Evolutionary conservation across 2,797 vertebrate species (phyloP).

Genomic region (Fistularia commersonii): DNA sequence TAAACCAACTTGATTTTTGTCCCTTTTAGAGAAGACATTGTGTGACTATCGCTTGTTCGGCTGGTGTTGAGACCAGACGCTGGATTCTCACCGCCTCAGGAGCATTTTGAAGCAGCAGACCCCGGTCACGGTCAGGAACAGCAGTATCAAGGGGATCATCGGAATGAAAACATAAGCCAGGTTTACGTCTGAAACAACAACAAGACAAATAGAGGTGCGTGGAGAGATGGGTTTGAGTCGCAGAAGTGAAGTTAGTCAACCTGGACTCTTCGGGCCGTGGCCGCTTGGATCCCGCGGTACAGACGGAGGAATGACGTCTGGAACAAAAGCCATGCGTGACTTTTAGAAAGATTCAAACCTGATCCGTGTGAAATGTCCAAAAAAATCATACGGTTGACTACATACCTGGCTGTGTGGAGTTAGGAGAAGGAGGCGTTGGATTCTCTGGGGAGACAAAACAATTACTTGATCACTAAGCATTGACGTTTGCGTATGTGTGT

Average conservation of each 20-base stretch:
- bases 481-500: neutral
- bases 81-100: constrained; percentile 74
- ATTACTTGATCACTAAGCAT: neutral
- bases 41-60: no score
- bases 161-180: constrained; percentile 85
- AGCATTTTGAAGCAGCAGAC: constrained; percentile 84
- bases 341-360: neutral
- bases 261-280: constrained; percentile 51
- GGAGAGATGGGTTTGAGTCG: neutral
- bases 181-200: constrained; percentile 59
- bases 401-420: constrained; percentile 66
- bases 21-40: no score
- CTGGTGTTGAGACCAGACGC: no score
- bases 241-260: constrained; percentile 18
- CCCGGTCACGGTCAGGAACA: constrained; percentile 73
- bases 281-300: constrained; percentile 62
- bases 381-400: neutral
- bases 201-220: neutral
- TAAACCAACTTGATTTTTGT: no score
- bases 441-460: constrained; percentile 49
- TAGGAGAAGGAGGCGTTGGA: constrained; percentile 42
- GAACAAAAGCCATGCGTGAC: constrained; percentile 15
- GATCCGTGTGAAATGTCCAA: no score
- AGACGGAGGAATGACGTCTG: constrained; percentile 60
- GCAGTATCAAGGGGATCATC: constrained; percentile 80